These are phyloP conservation scores for Copidosoma aretas DNA, from an alignment of 2,888 invertebrate genomes.

Conservation along the genomic window DNA sequence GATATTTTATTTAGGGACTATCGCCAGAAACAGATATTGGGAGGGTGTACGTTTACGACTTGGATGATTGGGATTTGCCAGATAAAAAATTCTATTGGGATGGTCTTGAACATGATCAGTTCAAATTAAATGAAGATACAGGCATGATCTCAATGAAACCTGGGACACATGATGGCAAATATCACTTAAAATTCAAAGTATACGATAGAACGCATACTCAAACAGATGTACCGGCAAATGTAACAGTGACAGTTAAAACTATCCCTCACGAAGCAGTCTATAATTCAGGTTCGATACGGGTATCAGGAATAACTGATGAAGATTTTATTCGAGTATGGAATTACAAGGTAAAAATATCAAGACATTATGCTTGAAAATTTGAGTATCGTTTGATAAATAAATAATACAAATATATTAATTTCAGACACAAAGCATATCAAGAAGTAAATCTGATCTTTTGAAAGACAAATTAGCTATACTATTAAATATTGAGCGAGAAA, in stretches of 20 bases:
- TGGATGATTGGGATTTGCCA: conserved; percentile 98
- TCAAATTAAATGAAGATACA: conserved; percentile 87
- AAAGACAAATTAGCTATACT: conserved; percentile 86
- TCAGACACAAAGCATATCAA: conserved; percentile 77
- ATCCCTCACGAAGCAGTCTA: conserved; percentile 95
- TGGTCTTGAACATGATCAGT: conserved; percentile 79
- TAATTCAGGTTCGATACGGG: conserved; percentile 92
- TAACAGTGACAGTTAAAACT: conserved; percentile 91
- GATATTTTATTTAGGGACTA: conserved; percentile 70
- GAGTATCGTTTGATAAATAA: background rate
- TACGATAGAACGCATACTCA: conserved; percentile 95
- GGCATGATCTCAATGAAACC: conserved; percentile 97
- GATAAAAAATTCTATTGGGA: conserved; percentile 98
- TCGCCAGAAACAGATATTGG: conserved; percentile 92
- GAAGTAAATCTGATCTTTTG: conserved; percentile 89
- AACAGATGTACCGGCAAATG: conserved; percentile 94
- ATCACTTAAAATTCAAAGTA: conserved; percentile 82
- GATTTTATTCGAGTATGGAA: conserved; percentile 96
- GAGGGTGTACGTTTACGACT: conserved; percentile 94
- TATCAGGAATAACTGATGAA: conserved; percentile 93
- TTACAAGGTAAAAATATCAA: conserved; percentile 67
- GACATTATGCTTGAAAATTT: background rate
- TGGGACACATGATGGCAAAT: conserved; percentile 87
- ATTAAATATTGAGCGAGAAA: conserved; percentile 83
- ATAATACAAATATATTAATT: conserved; percentile 31